phyloP scores from a whole-genome alignment of 2,888 invertebrate genomes.

The Agrochola macilenta region DNA sequence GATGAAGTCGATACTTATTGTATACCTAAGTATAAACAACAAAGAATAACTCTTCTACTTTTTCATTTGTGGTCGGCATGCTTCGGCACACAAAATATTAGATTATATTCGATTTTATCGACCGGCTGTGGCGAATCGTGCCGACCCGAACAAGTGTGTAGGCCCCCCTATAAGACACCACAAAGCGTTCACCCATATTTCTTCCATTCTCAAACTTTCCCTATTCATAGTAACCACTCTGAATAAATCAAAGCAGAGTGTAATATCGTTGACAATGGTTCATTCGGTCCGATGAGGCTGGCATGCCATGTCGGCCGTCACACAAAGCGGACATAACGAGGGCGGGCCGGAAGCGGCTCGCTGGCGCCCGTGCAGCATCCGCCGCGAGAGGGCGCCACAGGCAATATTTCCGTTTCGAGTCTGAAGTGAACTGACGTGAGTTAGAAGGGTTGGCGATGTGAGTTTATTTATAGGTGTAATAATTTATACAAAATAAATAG shows the following conservation, averaged over 20 bases:
- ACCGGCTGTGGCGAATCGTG: background rate
- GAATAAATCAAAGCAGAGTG: slow-evolving; percentile 67
- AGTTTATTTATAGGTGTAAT: slow-evolving; percentile 48
- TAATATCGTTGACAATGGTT: slow-evolving; percentile 73
- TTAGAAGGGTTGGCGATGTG: slow-evolving; percentile 41
- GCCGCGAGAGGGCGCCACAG: slow-evolving; percentile 73
- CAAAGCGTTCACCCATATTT: slow-evolving; percentile 37
- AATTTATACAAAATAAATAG: background rate
- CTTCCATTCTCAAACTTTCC: slow-evolving; percentile 40
- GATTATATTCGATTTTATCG: background rate
- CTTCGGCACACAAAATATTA: background rate
- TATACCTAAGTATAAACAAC: too few species aligned
- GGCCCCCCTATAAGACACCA: background rate
- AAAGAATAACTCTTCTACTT: too few species aligned
- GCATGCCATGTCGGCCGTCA: slow-evolving; percentile 65
- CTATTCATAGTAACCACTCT: slow-evolving; percentile 54
- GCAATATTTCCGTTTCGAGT: slow-evolving; percentile 80
- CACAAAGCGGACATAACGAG: slow-evolving; percentile 83
- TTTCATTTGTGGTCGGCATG: too few species aligned
- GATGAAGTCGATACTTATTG: too few species aligned
- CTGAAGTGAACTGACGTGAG: slow-evolving; percentile 57
- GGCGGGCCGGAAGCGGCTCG: slow-evolving; percentile 81
- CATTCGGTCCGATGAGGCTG: slow-evolving; percentile 68
- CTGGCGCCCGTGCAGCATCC: slow-evolving; percentile 78
- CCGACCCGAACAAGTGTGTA: background rate